A percentile compares a stretch with the other conserved stretches of the same genome.
phyloP scores from a whole-genome alignment of 1,140 invertebrate species.

The Alviniconcha marisindica region DNA sequence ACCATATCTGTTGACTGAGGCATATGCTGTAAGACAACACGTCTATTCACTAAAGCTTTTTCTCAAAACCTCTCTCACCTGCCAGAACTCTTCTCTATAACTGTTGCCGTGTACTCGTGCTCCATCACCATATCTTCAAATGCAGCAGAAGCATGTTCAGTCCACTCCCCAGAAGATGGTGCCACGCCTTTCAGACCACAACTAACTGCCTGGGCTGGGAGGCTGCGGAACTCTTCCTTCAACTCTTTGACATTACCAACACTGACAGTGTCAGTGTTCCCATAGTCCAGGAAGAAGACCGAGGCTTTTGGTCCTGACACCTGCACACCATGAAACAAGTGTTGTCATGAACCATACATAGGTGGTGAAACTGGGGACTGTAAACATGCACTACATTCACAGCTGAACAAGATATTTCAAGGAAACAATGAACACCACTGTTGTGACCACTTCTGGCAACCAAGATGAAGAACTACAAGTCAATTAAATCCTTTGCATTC shows the following conservation, averaged over 20 bases:
- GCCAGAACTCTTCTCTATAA: constrained; percentile 26
- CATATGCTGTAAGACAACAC: too few species aligned
- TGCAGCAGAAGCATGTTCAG: constrained; percentile 50
- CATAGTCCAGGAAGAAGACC: constrained; percentile 83
- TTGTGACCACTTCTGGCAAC: too few species aligned
- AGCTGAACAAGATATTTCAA: too few species aligned
- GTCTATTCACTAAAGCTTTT: too few species aligned
- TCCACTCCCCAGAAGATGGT: constrained; percentile 48
- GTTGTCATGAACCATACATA: neutral
- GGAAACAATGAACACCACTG: too few species aligned
- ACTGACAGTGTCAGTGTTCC: constrained; percentile 64
- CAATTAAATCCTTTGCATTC: too few species aligned
- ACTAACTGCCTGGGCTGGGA: constrained; percentile 64
- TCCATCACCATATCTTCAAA: constrained; percentile 63
- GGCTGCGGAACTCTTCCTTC: constrained; percentile 74
- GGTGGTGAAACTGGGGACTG: neutral
- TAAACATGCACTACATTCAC: too few species aligned
- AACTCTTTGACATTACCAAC: constrained; percentile 52
- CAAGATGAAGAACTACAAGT: too few species aligned
- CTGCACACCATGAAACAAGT: neutral
- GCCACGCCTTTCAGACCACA: constrained; percentile 55
- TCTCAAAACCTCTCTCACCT: neutral
- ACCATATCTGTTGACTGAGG: too few species aligned
- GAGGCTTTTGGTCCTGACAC: neutral
- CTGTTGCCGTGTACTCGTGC: constrained; percentile 46